Conservation (phyloP, 1,140 invertebrate species). For the Phymastichus coffea region DNA sequence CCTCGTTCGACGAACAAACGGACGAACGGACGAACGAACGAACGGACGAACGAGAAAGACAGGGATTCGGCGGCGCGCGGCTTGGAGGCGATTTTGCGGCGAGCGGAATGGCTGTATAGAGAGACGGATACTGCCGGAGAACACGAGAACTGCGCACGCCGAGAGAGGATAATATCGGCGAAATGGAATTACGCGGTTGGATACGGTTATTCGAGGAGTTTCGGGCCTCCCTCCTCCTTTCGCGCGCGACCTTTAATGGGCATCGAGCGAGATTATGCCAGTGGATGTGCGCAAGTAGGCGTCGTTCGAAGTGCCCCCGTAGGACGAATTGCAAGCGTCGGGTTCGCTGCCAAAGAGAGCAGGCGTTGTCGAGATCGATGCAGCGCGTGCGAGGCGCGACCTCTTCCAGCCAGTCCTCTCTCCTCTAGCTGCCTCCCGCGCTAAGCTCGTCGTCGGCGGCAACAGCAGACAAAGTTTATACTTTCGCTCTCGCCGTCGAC, state of each 20-base stretch:
- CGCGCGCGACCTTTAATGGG: too few relatives aligned
- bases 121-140: neutral
- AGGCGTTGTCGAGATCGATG: too few relatives aligned
- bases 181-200: neutral
- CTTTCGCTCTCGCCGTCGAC: slow-evolving; percentile 25
- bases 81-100: slow-evolving; percentile 1
- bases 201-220: neutral
- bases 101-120: neutral
- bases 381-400: neutral
- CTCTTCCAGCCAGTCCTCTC: neutral
- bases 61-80: neutral
- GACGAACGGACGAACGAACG: too few relatives aligned
- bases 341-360: too few relatives aligned
- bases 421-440: too few relatives aligned
- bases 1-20: too few relatives aligned
- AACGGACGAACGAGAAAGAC: neutral
- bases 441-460: too few relatives aligned
- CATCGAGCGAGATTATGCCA: neutral
- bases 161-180: neutral
- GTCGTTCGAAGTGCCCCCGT: too few relatives aligned
- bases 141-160: neutral
- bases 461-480: slow-evolving; percentile 27
- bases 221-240: neutral
- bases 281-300: neutral
- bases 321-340: too few relatives aligned